phyloP scores from a whole-genome alignment of 2,888 invertebrate species.

The Sphaerophoria taeniata region DNA sequence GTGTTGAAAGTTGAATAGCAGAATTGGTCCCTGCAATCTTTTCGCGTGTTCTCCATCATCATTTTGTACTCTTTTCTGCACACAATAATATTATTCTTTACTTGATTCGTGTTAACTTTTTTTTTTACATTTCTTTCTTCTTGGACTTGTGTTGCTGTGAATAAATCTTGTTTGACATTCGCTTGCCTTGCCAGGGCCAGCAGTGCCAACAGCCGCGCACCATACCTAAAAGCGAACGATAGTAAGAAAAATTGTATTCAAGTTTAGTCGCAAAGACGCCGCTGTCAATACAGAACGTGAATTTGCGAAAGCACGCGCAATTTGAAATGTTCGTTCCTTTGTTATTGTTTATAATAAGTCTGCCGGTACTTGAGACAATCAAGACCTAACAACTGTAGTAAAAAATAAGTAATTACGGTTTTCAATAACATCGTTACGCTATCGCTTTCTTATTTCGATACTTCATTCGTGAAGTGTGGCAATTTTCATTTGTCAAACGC shows the following conservation, averaged over 20 bases:
- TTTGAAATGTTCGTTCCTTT: too few relatives aligned
- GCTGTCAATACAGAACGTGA: background rate
- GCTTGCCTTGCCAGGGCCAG: background rate
- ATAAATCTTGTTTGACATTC: slow-evolving; percentile 2
- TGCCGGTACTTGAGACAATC: too few relatives aligned
- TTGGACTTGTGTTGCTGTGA: background rate
- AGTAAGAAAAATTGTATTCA: background rate
- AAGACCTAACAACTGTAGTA: too few relatives aligned
- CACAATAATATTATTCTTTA: slow-evolving; percentile 18
- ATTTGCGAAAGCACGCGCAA: too few relatives aligned
- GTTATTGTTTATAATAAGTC: too few relatives aligned
- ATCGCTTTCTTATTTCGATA: too few relatives aligned
- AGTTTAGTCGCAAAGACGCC: slow-evolving; percentile 30
- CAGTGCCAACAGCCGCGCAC: background rate
- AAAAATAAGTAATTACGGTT: too few relatives aligned
- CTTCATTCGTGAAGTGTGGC: too few relatives aligned
- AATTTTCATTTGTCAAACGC: too few relatives aligned
- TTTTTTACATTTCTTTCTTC: background rate
- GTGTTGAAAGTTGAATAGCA: background rate
- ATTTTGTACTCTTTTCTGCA: slow-evolving; percentile 28
- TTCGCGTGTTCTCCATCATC: slow-evolving; percentile 21
- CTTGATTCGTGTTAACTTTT: slow-evolving; percentile 10
- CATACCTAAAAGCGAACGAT: too few relatives aligned
- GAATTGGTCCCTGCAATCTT: slow-evolving; percentile 10
- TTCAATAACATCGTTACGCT: too few relatives aligned